A percentile compares a stretch with the other conserved stretches of the same genome.
These are phyloP conservation scores for Macroglossus sobrinus DNA, from an alignment of 2,113 vertebrate species.

Conservation along the genomic window DNA sequence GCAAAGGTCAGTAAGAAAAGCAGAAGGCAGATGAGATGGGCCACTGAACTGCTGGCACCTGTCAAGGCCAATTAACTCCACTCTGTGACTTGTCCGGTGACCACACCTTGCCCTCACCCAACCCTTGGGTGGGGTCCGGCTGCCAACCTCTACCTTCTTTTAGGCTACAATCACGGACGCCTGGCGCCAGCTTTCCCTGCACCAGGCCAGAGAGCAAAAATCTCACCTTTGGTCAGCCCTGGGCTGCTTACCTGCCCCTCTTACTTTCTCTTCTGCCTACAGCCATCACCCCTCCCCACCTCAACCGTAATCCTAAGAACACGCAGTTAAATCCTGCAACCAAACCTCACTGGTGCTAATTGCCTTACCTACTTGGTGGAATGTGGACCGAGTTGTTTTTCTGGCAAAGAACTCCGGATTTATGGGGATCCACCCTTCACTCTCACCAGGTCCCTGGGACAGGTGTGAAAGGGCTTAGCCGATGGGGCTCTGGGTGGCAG, in stretches of 20 bases:
- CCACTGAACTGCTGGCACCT: background rate
- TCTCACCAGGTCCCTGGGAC: background rate
- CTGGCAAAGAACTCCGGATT: background rate
- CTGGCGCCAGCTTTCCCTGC: background rate
- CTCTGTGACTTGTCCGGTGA: background rate
- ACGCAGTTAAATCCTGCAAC: background rate
- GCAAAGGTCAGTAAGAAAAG: background rate
- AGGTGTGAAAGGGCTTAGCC: background rate
- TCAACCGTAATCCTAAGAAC: background rate
- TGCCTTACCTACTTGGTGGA: rapidly evolving
- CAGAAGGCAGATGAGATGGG: background rate
- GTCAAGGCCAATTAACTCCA: background rate
- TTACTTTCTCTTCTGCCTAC: background rate
- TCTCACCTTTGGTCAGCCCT: background rate
- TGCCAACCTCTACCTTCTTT: background rate
- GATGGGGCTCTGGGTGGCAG: background rate
- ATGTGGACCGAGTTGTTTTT: background rate
- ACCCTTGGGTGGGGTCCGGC: background rate
- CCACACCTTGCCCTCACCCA: background rate
- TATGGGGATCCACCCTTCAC: background rate
- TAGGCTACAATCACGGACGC: background rate
- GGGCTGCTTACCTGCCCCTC: background rate
- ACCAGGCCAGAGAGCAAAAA: background rate
- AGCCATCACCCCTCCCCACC: rapidly evolving
- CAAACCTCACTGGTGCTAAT: background rate